Conservation (phyloP, 2,113 vertebrate genomes). For the human (Homo sapiens) region DNA sequence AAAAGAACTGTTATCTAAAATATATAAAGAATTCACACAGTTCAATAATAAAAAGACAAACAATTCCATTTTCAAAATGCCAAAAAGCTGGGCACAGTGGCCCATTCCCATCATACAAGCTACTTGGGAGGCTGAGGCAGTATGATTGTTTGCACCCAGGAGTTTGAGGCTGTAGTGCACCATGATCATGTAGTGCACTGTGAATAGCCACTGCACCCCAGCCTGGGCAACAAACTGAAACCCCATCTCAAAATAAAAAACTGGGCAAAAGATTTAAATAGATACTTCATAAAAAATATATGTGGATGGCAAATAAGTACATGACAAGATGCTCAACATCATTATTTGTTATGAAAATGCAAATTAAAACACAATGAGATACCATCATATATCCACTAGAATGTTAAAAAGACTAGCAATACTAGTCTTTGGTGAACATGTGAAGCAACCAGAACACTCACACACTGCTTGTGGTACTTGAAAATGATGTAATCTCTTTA, state of each 20-base stretch:
- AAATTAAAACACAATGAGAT: neutral
- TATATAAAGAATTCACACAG: neutral
- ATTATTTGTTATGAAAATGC: neutral
- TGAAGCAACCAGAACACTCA: neutral
- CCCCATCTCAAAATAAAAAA: neutral
- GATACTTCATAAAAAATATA: neutral
- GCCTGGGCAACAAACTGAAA: neutral
- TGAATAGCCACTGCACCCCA: neutral
- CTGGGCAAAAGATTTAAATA: neutral
- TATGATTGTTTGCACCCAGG: no score
- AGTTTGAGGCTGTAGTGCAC: neutral
- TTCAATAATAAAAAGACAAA: neutral
- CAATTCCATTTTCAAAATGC: neutral
- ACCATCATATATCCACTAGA: neutral
- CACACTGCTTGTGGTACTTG: neutral
- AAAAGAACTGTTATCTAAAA: neutral
- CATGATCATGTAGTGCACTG: neutral
- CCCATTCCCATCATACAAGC: no score
- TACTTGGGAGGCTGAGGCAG: no score
- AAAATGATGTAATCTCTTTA: neutral
- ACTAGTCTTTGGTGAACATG: neutral
- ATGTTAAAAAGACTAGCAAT: neutral
- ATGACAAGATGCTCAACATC: neutral
- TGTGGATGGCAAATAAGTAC: neutral
- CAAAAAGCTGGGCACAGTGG: neutral